A percentile compares a stretch with the other conserved stretches of the same genome.
Evolutionary conservation across 2,888 invertebrate species (phyloP).

Genomic region (Abscondita cerata): DNA sequence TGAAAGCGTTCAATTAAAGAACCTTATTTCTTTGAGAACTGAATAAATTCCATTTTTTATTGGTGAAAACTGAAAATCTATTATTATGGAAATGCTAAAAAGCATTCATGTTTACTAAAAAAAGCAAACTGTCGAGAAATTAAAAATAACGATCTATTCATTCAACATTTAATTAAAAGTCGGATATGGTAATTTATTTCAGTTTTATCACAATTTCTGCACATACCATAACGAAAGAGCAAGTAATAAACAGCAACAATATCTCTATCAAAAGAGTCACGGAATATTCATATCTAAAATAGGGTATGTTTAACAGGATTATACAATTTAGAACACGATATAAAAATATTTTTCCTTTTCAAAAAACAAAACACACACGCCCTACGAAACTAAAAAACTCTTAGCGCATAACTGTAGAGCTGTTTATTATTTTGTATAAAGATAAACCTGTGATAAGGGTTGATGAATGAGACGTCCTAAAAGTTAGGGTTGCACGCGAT

Average conservation of each 20-base stretch:
- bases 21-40: too few relatives aligned
- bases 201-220: constrained; percentile 28
- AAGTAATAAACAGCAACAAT: constrained; percentile 40
- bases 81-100: too few relatives aligned
- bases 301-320: constrained; percentile 57
- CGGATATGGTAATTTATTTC: not conserved
- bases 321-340: constrained; percentile 57
- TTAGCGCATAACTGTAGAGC: constrained; percentile 52
- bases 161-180: too few relatives aligned
- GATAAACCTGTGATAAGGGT: constrained; percentile 52
- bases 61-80: too few relatives aligned
- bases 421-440: constrained; percentile 57
- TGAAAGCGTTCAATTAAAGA: too few relatives aligned
- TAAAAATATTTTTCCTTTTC: constrained; percentile 50
- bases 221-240: constrained; percentile 18
- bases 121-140: too few relatives aligned
- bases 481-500: constrained; percentile 47
- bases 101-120: too few relatives aligned
- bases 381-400: constrained; percentile 40
- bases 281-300: constrained; percentile 54
- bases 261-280: constrained; percentile 52
- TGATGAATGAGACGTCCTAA: constrained; percentile 49
- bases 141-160: too few relatives aligned
- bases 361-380: constrained; percentile 32
- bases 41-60: too few relatives aligned